phyloP scores from a whole-genome alignment of 2,113 vertebrate species.

The Halichoeres trimaculatus region DNA sequence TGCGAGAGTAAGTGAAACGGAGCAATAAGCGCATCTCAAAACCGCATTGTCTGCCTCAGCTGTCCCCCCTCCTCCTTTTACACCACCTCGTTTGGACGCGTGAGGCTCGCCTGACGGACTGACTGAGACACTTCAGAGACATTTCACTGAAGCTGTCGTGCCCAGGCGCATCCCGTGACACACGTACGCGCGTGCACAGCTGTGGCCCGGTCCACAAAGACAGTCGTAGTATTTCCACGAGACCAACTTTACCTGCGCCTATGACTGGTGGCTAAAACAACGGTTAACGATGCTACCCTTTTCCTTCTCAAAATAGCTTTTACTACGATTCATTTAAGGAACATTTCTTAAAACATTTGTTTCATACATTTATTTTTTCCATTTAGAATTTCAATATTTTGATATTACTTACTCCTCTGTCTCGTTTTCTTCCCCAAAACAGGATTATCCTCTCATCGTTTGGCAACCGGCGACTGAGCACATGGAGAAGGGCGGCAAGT shows the following conservation, averaged over 20 bases:
- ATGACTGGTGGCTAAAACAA: conserved; percentile 46
- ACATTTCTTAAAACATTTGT: neutral
- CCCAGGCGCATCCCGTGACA: conserved; percentile 53
- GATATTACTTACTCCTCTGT: conserved; percentile 68
- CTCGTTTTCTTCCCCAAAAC: conserved; percentile 11
- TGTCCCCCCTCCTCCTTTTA: conserved; percentile 33
- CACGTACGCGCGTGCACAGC: neutral
- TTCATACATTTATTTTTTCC: neutral
- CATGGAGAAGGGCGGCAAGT: conserved; percentile 65
- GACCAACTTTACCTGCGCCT: conserved; percentile 64
- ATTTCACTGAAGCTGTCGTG: conserved; percentile 45
- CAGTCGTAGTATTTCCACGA: conserved; percentile 29
- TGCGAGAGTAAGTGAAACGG: conserved; percentile 17
- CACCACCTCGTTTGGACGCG: conserved; percentile 55
- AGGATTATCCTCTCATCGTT: conserved; percentile 58
- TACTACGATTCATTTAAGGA: neutral
- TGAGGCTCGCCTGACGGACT: conserved; percentile 50
- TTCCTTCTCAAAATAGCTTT: conserved; percentile 17
- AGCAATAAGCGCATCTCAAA: conserved; percentile 39
- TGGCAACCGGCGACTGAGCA: conserved; percentile 58
- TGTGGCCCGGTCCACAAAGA: conserved; percentile 49
- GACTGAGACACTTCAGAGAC: conserved; percentile 51
- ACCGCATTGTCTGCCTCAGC: conserved; percentile 67
- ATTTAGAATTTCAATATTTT: neutral
- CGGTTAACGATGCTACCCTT: conserved; percentile 51